Evolutionary conservation across 1,140 invertebrate genomes (phyloP), one percentile per base, ranked within the genome.

Genomic region (Metopolophium dirhodum): DNA sequence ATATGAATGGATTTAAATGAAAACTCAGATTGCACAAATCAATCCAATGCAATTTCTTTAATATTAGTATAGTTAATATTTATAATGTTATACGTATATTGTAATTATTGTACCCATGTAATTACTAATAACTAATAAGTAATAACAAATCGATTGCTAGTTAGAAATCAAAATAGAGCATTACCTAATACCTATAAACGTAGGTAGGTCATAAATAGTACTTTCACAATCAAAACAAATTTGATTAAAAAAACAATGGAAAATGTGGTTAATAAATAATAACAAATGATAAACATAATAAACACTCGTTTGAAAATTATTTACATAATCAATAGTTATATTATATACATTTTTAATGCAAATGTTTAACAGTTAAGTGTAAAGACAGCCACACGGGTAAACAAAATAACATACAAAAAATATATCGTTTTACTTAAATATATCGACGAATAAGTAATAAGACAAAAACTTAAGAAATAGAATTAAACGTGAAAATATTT

Each of bases 51-150:
- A n/a, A 68, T 68, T 68, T 18, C 11, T 68, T 18, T n/a, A 68
- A n/a, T 68, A 68, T 68, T 68, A 68, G 61, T 68, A n/a, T 68
- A 61, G 30, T n/a, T n/a, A 68, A 68, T 68, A 68, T 68, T n/a
- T n/a, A n/a, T 68, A 6, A 68, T 68, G 30, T n/a, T 68, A 68
- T n/a, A 68, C 61, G 30, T 68, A 68, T 54, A n/a, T 18, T 68
- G 6, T n/a, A 68, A n/a, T 68, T 68, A 68, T 68, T n/a, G 61
- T n/a, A 23, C 22, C 51, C 22, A 4, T n/a, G n/a, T 68, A 68
- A 68, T n/a, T n/a, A 68, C 30, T 68, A 68, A 68, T n/a, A 68
- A 68, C 30, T 68, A n/a, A 68, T n/a, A 68, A 68, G 14, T 68
- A 68, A 68, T 68, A 68, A 68, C 30, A 18, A 68, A 68, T n/a